These are phyloP conservation scores for Cantharis rustica DNA, from an alignment of 2,888 invertebrate genomes.

Conservation along the genomic window DNA sequence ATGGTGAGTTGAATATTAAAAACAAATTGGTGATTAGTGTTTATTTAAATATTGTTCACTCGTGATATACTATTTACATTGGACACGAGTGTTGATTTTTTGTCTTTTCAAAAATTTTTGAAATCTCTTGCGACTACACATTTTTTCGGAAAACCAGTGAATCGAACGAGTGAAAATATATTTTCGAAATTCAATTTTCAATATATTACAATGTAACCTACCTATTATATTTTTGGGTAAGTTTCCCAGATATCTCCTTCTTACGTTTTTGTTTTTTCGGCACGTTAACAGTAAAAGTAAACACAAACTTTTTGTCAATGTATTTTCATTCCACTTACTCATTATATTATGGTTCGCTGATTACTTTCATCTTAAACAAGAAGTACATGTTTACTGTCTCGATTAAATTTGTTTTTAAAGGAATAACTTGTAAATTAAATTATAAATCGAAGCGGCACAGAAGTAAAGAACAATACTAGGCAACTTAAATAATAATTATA, in stretches of 20 bases:
- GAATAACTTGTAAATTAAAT: neutral
- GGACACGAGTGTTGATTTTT: constrained; percentile 29
- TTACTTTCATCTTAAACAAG: neutral
- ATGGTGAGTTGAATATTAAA: neutral
- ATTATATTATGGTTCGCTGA: constrained; percentile 1
- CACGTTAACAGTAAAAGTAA: neutral
- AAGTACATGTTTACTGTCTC: neutral
- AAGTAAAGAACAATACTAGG: neutral
- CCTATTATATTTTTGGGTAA: neutral
- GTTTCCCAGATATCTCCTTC: neutral
- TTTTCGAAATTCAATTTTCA: neutral
- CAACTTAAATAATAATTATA: neutral
- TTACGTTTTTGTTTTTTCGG: neutral
- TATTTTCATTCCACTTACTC: neutral
- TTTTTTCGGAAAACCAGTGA: neutral
- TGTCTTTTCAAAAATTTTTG: neutral
- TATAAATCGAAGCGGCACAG: neutral
- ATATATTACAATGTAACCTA: neutral
- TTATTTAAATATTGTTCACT: constrained; percentile 8
- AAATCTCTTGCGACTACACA: neutral
- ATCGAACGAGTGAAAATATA: neutral
- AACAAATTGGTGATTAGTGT: neutral
- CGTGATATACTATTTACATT: constrained; percentile 32
- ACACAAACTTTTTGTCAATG: neutral
- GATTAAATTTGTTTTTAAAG: neutral